Conservation (phyloP, 2,888 invertebrate species). For the Chrysomela aeneicollis region DNA sequence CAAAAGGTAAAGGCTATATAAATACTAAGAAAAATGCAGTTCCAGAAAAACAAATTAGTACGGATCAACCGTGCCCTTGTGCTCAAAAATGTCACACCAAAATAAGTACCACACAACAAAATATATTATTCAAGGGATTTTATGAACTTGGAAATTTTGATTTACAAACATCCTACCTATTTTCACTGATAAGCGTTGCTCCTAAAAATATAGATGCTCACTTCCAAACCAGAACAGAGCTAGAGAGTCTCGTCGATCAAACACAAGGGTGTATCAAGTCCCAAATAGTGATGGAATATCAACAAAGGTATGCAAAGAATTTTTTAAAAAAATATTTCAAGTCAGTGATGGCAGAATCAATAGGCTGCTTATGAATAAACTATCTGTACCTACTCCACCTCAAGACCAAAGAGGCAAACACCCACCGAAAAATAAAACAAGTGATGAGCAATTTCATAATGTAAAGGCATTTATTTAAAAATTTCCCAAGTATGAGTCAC, state of each 20-base stretch:
- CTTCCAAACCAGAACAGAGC: too few species aligned
- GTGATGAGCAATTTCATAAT: not conserved
- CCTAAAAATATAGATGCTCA: conserved; percentile 16
- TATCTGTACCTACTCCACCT: not conserved
- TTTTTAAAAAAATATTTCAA: conserved; percentile 24
- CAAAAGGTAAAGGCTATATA: not conserved
- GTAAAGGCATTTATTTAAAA: conserved; percentile 6
- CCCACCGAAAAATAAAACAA: not conserved
- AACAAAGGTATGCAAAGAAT: conserved; percentile 27
- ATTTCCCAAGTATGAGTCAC: conserved; percentile 5
- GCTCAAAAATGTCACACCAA: conserved; percentile 18
- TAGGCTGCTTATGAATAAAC: conserved; percentile 1
- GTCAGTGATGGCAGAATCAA: conserved; percentile 23
- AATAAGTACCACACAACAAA: conserved; percentile 25
- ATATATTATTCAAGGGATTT: conserved; percentile 16
- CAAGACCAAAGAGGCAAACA: not conserved
- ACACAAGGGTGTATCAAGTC: conserved; percentile 25
- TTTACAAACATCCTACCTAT: conserved; percentile 31
- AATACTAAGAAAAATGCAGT: not conserved
- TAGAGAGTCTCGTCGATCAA: conserved; percentile 18
- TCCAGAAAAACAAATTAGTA: conserved; percentile 1
- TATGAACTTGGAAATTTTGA: conserved; percentile 23
- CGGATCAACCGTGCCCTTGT: conserved; percentile 17
- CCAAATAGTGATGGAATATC: conserved; percentile 16
- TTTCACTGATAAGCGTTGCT: conserved; percentile 21